Evolutionary conservation across 2,888 invertebrate genomes (phyloP).

Genomic region (Syrphus vitripennis): DNA sequence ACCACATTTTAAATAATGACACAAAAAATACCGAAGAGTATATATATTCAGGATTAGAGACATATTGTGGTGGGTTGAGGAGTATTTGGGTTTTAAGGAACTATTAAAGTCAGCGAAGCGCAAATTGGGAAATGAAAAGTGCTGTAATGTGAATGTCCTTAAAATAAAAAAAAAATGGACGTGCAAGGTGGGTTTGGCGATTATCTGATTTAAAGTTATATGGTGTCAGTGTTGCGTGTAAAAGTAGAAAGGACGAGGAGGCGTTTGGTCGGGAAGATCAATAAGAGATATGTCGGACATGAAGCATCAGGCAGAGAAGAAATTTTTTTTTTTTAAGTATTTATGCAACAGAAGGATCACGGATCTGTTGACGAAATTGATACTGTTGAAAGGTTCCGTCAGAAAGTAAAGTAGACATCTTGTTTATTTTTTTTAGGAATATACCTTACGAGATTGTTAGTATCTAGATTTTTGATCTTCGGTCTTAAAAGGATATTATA

Average conservation of each 20-base stretch:
- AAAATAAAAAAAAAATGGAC: background rate
- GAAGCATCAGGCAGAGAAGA: background rate
- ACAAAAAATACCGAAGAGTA: constrained; percentile 5
- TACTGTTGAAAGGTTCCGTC: constrained; percentile 25
- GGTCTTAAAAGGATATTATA: no score
- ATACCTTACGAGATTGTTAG: no score
- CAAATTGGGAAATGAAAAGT: constrained; percentile 23
- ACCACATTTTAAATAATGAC: constrained; percentile 46
- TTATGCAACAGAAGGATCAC: background rate
- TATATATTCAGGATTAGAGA: constrained; percentile 22
- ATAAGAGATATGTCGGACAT: background rate
- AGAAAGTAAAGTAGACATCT: background rate
- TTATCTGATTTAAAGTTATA: constrained; percentile 28
- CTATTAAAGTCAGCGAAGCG: constrained; percentile 36
- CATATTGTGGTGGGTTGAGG: background rate
- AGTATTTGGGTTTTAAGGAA: background rate
- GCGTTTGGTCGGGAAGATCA: constrained; percentile 31
- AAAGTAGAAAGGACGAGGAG: background rate
- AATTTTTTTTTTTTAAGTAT: no score
- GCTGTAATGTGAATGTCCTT: constrained; percentile 6
- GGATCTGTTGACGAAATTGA: background rate
- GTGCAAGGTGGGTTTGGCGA: constrained; percentile 15
- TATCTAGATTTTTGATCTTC: no score
- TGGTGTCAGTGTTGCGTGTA: constrained; percentile 53
- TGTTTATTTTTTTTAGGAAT: no score